Evolutionary conservation across 2,888 invertebrate species (phyloP).

Genomic region (Apodemia zela): DNA sequence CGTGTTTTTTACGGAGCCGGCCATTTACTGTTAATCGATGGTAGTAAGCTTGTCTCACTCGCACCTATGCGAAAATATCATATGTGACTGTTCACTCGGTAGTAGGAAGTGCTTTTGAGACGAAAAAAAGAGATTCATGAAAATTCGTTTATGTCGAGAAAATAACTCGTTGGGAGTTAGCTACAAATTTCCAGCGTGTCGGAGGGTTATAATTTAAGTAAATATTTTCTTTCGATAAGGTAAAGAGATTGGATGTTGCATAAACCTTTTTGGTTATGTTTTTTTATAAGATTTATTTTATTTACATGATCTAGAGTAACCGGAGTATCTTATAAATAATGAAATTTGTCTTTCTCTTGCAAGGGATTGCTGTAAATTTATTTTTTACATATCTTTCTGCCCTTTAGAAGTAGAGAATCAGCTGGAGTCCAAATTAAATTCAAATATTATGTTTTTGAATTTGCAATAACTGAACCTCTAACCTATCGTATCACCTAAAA

Average conservation of each 20-base stretch:
- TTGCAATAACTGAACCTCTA: too few species aligned
- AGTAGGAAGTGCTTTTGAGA: slow-evolving; percentile 7
- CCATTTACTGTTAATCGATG: slow-evolving; percentile 16
- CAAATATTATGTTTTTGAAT: too few species aligned
- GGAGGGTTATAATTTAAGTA: slow-evolving; percentile 13
- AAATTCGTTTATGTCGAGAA: slow-evolving; percentile 13
- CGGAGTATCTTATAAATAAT: too few species aligned
- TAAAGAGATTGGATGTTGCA: slow-evolving; percentile 6
- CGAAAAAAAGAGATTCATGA: slow-evolving; percentile 14
- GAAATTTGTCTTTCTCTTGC: too few species aligned
- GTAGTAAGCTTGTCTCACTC: background rate
- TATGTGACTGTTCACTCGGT: slow-evolving; percentile 11
- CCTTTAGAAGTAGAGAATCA: too few species aligned
- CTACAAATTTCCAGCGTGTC: slow-evolving; percentile 14
- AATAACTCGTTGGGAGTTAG: slow-evolving; percentile 10
- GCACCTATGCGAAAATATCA: background rate
- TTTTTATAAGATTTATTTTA: background rate
- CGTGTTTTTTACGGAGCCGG: slow-evolving; percentile 6
- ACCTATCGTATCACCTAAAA: too few species aligned
- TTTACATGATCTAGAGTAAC: too few species aligned
- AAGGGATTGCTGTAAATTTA: too few species aligned
- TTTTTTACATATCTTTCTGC: too few species aligned
- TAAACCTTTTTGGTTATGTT: slow-evolving; percentile 1
- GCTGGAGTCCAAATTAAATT: too few species aligned
- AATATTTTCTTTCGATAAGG: slow-evolving; percentile 9